Percentiles rank a stretch among this genome's conserved stretches.
Evolutionary conservation across 2,797 vertebrate species (phyloP).

Genomic region (Catamblyrhynchus diadema): DNA sequence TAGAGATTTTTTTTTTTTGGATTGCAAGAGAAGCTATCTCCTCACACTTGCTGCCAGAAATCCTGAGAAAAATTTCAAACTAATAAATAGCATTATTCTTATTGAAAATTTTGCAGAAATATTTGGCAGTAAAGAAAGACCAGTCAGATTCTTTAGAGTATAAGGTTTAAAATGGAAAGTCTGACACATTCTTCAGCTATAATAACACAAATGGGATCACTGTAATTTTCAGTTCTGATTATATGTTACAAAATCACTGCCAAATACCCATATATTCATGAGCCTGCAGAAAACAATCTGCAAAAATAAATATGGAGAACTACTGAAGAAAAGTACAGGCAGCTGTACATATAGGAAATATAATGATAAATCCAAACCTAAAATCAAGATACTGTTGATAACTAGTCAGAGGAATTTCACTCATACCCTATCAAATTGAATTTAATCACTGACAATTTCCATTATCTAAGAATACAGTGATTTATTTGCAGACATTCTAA

Average conservation of each 20-base stretch:
- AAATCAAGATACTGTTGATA: constrained; percentile 48
- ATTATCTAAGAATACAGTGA: constrained; percentile 33
- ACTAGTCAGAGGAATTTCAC: constrained; percentile 35
- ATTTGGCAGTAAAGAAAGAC: constrained; percentile 23
- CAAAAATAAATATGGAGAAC: constrained; percentile 40
- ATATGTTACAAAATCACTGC: constrained; percentile 55
- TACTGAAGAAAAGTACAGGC: constrained; percentile 32
- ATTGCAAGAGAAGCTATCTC: not conserved
- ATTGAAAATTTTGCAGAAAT: constrained; percentile 22
- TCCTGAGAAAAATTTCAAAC: constrained; percentile 4
- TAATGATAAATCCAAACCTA: constrained; percentile 47
- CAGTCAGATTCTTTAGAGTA: constrained; percentile 9
- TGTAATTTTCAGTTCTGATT: constrained; percentile 64
- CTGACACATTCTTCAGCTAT: constrained; percentile 39
- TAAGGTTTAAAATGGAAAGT: constrained; percentile 57
- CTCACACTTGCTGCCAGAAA: not conserved
- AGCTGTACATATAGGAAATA: constrained; percentile 22
- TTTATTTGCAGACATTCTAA: constrained; percentile 24
- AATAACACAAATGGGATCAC: constrained; percentile 56
- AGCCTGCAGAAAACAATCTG: constrained; percentile 42
- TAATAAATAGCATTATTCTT: constrained; percentile 8
- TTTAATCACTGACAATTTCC: constrained; percentile 42
- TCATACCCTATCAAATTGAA: constrained; percentile 34
- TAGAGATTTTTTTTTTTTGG: not conserved
- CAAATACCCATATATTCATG: constrained; percentile 36